Evolutionary conservation across 2,888 invertebrate genomes (phyloP).

Genomic region (Mechanitis mazaeus): DNA sequence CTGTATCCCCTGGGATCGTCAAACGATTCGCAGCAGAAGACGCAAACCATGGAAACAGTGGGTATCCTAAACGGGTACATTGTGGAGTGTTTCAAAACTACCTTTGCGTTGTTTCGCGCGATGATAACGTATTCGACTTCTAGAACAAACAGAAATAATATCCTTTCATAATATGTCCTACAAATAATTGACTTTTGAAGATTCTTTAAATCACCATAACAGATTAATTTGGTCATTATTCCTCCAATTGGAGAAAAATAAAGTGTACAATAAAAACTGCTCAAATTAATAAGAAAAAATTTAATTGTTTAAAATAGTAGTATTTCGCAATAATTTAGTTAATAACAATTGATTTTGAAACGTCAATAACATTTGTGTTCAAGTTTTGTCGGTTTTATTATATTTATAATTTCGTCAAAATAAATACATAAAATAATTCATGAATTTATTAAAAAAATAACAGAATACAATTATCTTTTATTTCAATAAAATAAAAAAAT

Average conservation of each 20-base stretch:
- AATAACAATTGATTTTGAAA: too few species aligned
- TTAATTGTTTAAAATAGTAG: too few species aligned
- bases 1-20: slow-evolving; percentile 56
- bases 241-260: too few species aligned
- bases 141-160: slow-evolving; percentile 60
- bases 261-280: too few species aligned
- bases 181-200: not conserved
- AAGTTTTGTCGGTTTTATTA: too few species aligned
- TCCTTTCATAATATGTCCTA: slow-evolving; percentile 33
- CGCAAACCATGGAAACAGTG: slow-evolving; percentile 64
- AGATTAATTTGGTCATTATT: too few species aligned
- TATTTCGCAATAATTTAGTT: too few species aligned
- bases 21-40: slow-evolving; percentile 62
- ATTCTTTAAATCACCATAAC: not conserved
- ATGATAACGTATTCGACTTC: slow-evolving; percentile 51
- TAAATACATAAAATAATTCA: not conserved
- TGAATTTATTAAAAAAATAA: slow-evolving; percentile 1
- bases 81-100: slow-evolving; percentile 58
- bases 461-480: not conserved
- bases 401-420: not conserved
- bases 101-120: slow-evolving; percentile 60
- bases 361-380: too few species aligned
- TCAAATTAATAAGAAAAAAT: not conserved
- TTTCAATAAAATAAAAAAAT: not conserved
- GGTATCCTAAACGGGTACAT: slow-evolving; percentile 67